Percentiles rank a stretch among this genome's conserved stretches.
phyloP scores from a whole-genome alignment of 2,113 vertebrate species.

The Ophiodon elongatus region DNA sequence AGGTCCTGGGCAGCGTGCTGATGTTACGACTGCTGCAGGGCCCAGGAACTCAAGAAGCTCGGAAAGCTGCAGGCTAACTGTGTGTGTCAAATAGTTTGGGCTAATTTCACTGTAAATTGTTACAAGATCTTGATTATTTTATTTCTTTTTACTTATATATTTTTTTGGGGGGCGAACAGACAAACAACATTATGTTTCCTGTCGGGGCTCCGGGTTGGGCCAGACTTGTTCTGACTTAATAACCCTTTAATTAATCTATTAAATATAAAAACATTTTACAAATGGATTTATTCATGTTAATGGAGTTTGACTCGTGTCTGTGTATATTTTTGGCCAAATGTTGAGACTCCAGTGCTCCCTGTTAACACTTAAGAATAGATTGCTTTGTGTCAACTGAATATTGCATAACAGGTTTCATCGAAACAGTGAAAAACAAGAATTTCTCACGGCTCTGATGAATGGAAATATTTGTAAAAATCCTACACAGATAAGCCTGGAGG shows the following conservation, averaged over 20 bases:
- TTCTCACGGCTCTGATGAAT: background rate
- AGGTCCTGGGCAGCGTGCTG: slow-evolving; percentile 29
- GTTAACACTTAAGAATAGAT: background rate
- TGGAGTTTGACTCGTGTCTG: slow-evolving; percentile 2
- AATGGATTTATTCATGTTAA: background rate
- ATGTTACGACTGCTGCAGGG: slow-evolving; percentile 4
- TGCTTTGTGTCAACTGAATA: background rate
- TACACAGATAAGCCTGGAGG: background rate
- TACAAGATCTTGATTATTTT: background rate
- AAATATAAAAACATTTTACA: background rate
- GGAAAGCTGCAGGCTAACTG: background rate
- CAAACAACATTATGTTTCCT: background rate
- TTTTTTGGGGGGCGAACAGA: background rate
- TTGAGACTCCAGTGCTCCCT: background rate
- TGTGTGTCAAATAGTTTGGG: background rate
- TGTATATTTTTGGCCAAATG: accelerated
- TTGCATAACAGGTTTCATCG: background rate
- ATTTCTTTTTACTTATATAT: background rate
- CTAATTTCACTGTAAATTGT: background rate
- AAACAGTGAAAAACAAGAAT: background rate
- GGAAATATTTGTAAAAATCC: background rate
- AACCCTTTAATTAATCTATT: background rate
- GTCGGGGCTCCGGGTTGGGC: background rate
- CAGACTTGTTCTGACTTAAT: background rate
- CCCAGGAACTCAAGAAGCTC: background rate